Base-by-base conservation (phyloP, 92 coral and sea anemone genomes). In the Parazoanthus darwini region DNA sequence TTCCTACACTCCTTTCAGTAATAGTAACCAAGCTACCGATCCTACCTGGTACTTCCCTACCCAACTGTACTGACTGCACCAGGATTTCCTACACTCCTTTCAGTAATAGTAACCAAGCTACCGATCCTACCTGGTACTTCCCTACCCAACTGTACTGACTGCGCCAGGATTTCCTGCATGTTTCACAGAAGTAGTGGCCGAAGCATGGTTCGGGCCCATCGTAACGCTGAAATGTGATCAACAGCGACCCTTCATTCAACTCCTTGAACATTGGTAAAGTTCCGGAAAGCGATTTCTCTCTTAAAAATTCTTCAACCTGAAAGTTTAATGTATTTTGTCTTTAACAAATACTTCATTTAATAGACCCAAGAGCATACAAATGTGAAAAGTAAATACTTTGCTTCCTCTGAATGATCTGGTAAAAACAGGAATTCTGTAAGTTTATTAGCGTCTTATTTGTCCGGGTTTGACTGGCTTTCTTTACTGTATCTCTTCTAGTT, bases 161-260 rank as follows among this genome's bases (percentile, higher is more conserved):
- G 77, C 86, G n/a, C 86, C 86, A 82, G n/a, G 86, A 42, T 8
- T 39, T 82, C 23, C 22, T 68, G 37, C 86, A 82, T 25, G 25
- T 20, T 43, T 22, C n/a, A n/a, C 92, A 90, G 86, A 79, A 90
- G 74, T 90, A 90, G 71, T 68, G 79, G 18, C 89, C 92, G 74
- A 80, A 90, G 85, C 92, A 90, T 20, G 86, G 75, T 65, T 39
- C 79, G 8, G 54, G 6, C 11, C 82, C 87, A 18, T 63, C 77
- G 82, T 89, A 89, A 23, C 81, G 71, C 43, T 89, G 48, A 84
- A 76, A 89, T 25, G 91, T 89, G 4, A 89, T 48, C 68, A 89
- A 82, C 43, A 90, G 37, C 13, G 92, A 46, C 33, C 92, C 92
- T 86, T 86, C 70, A 77, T 90, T 90, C 50, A 74, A 20, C 37